Conservation (phyloP, 1,140 invertebrate species). For the Procambarus clarkii region DNA sequence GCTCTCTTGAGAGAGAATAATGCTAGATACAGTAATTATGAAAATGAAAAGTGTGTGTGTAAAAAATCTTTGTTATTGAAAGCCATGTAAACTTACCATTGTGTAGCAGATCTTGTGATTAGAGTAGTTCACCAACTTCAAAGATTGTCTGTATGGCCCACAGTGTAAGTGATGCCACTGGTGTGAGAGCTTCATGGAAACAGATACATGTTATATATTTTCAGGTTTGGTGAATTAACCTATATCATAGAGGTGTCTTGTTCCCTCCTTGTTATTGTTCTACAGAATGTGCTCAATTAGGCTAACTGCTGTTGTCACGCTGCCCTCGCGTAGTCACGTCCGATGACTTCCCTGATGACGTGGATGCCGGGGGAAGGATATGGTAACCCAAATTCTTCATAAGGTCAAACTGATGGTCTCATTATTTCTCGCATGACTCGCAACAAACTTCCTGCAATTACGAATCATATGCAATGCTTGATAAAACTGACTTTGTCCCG, state of each 20-base stretch:
- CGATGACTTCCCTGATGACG: constrained; percentile 26
- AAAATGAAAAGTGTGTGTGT: not conserved
- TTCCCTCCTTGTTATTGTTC: constrained; percentile 70
- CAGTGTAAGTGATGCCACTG: constrained; percentile 49
- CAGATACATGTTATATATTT: constrained; percentile 64
- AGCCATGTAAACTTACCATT: constrained; percentile 60
- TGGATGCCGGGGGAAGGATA: constrained; percentile 55
- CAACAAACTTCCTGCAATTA: constrained; percentile 52
- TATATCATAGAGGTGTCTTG: constrained; percentile 69
- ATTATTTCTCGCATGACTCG: constrained; percentile 57
- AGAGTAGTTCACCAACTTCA: constrained; percentile 66
- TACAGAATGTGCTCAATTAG: constrained; percentile 70
- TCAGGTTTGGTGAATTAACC: constrained; percentile 68
- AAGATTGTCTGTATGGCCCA: constrained; percentile 49
- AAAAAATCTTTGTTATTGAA: not conserved
- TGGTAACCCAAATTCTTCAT: constrained; percentile 68
- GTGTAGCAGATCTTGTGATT: constrained; percentile 68
- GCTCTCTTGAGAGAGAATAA: not conserved
- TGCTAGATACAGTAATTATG: not conserved
- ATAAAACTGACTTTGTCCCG: constrained; percentile 50
- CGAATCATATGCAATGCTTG: constrained; percentile 60
- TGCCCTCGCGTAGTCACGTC: constrained; percentile 56
- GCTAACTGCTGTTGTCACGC: constrained; percentile 65
- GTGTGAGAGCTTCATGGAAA: constrained; percentile 52
- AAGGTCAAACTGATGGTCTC: constrained; percentile 60